A percentile compares a stretch with the other conserved stretches of the same genome.
Evolutionary conservation across 2,888 invertebrate genomes (phyloP).

Genomic region (Alcis repandata): DNA sequence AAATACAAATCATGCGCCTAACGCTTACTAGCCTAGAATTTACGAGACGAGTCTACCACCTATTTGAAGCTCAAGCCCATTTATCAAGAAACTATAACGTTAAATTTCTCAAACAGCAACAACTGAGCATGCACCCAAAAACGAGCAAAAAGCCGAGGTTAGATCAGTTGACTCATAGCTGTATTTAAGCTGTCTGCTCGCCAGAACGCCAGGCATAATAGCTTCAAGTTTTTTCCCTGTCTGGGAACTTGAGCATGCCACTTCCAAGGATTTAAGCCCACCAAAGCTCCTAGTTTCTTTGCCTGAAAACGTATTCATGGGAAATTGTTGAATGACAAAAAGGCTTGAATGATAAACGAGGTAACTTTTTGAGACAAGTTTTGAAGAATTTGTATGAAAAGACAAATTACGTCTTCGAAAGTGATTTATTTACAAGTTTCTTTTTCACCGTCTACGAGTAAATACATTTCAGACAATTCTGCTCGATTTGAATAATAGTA

Average conservation of each 20-base stretch:
- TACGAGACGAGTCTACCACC: background rate
- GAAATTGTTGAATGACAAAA: conserved; percentile 29
- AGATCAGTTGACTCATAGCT: conserved; percentile 40
- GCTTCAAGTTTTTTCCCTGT: conserved; percentile 45
- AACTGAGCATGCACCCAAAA: conserved; percentile 28
- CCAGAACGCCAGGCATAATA: conserved; percentile 44
- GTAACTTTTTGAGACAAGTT: conserved; percentile 7
- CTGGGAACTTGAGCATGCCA: conserved; percentile 42
- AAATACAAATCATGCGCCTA: background rate
- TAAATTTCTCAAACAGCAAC: conserved; percentile 7
- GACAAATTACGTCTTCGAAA: conserved; percentile 4
- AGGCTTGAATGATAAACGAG: conserved; percentile 8
- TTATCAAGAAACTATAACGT: background rate
- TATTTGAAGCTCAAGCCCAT: background rate
- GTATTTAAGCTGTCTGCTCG: conserved; percentile 44
- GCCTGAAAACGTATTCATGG: conserved; percentile 14
- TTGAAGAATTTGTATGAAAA: conserved; percentile 9
- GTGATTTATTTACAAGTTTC: background rate
- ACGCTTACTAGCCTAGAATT: background rate
- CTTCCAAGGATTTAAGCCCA: conserved; percentile 34
- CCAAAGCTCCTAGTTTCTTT: conserved; percentile 28
- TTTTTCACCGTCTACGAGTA: background rate
- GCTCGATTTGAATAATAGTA: too few species aligned
- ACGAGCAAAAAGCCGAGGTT: conserved; percentile 27
- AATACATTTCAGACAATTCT: too few species aligned